Percentiles rank a stretch among this genome's conserved stretches.
Conservation (phyloP, 2,797 vertebrate species). For the Myotis daubentonii region DNA sequence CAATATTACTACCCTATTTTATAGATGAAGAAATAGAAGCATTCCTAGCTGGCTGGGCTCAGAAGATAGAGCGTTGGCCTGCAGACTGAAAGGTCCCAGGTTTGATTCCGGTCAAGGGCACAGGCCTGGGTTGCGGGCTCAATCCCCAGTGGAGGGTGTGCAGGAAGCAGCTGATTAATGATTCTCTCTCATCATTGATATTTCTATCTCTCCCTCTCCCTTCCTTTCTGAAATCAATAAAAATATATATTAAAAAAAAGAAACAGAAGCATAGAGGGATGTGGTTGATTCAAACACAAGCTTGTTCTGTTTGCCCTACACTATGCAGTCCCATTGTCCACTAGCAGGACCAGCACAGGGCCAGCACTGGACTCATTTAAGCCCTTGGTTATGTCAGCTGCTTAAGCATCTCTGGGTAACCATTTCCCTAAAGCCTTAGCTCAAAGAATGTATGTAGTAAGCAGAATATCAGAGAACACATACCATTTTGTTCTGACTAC, state of each 20-base stretch:
- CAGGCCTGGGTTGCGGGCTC: no score
- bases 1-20: background rate
- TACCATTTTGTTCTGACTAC: background rate
- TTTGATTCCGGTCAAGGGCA: no score
- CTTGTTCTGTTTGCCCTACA: background rate
- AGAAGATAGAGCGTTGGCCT: no score
- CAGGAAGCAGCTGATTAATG: no score
- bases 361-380: background rate
- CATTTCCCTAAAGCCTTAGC: background rate
- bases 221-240: no score
- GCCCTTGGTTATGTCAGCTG: background rate
- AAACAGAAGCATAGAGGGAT: background rate
- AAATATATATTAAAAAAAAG: no score
- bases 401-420: fast-evolving
- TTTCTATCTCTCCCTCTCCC: no score
- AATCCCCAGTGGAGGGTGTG: no score
- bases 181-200: no score
- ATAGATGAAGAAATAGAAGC: background rate
- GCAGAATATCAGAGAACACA: background rate
- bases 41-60: background rate
- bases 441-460: background rate
- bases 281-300: background rate
- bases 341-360: background rate
- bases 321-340: background rate
- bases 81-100: no score